Percentiles rank a stretch among this genome's conserved stretches.
phyloP scores from a whole-genome alignment of 2,888 invertebrate genomes.

The Prionchulus punctatus region DNA sequence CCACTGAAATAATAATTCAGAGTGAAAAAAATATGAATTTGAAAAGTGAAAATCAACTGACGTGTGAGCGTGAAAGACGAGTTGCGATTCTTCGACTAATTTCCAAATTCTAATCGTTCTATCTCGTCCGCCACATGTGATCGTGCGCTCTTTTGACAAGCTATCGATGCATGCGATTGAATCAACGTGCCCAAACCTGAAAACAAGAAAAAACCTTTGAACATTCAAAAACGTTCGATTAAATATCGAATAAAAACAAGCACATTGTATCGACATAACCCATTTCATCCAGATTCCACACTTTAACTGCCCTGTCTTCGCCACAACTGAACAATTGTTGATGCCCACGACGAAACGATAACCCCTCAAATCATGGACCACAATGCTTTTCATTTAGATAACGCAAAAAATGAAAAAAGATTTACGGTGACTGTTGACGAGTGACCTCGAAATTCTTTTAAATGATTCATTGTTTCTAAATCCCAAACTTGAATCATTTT shows the following conservation, averaged over 20 bases:
- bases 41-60: too few relatives aligned
- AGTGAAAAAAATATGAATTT: neutral
- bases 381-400: conserved; percentile 7
- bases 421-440: conserved; percentile 33
- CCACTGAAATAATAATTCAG: conserved; percentile 14
- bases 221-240: too few relatives aligned
- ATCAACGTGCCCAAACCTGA: conserved; percentile 69
- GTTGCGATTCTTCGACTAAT: conserved; percentile 84
- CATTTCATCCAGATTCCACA: conserved; percentile 92
- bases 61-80: conserved; percentile 68
- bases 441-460: conserved; percentile 55
- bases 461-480: conserved; percentile 52
- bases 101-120: conserved; percentile 80
- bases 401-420: conserved; percentile 7
- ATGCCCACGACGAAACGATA: conserved; percentile 66
- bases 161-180: conserved; percentile 71
- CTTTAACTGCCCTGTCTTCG: conserved; percentile 51
- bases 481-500: conserved; percentile 66
- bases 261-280: conserved; percentile 79
- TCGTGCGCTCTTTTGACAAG: conserved; percentile 61
- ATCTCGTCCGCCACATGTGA: conserved; percentile 78
- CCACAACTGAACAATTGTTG: conserved; percentile 55
- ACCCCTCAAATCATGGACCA: conserved; percentile 42
- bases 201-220: conserved; percentile 16
- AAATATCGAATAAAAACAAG: too few relatives aligned